Evolutionary conservation across 2,888 invertebrate species (phyloP), one percentile per base, ranked within the genome.

Genomic region (Melanostoma mellinum): DNA sequence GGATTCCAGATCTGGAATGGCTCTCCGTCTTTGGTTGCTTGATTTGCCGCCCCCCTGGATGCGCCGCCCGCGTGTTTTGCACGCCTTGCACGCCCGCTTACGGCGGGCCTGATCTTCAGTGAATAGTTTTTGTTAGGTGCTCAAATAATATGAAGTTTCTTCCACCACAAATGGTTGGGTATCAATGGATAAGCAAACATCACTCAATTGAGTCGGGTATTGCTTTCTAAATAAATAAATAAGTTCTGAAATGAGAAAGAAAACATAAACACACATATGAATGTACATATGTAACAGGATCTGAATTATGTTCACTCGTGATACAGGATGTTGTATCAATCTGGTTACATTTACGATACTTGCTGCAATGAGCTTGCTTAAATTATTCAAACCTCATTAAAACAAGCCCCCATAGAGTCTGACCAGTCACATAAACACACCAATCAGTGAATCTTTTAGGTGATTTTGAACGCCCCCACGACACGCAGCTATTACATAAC

Each of bases 401-500:
- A 56, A 50, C 40, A 42, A 38, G 32, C n/a, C 56, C 6, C 10
- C 46, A 33, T 33, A 20, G 20, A 20, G 20, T 20, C 20, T 61
- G 48, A 33, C 53, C 32, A 52, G n/a, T 8, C 48, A n/a, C 32
- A 48, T 30, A 50, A 69, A 63, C 46, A 48, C 40, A 50, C 6
- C 38, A 56, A 71, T 71, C 38, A 65, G 35, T 36, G 40, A 61
- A 69, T 76, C 50, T 73, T 67, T 71, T 63, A 52, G 53, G 60
- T 46, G n/a, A 46, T 61, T 55, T 50, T 10, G 6, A 4, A 2
- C 42, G 10, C 44, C 2, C 6, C 33, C n/a, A 44, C 20, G 20
- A 20, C 20, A 20, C 30, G 33, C 52, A 55, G 55, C 67, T 73
- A 73, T 73, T 79, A 65, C 71, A 76, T 61, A 76, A 72, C 52